Percentiles rank a stretch among this genome's conserved stretches.
These are phyloP conservation scores for Deilephila porcellus DNA, from an alignment of 2,888 invertebrate species.

Conservation along the genomic window DNA sequence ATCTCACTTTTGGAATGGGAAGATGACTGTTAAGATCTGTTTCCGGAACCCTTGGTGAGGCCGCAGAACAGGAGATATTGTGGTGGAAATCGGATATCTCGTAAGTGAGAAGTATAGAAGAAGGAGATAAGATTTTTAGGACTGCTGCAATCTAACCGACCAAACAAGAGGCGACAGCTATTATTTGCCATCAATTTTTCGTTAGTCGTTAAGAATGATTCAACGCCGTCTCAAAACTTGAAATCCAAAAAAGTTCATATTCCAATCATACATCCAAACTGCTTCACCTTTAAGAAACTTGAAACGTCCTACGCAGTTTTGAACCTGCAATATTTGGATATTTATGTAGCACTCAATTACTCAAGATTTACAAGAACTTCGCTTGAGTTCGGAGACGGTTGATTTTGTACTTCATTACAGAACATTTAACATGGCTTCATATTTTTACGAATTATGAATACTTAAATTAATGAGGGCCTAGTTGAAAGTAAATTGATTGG, in stretches of 20 bases:
- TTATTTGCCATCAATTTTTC: too few relatives aligned
- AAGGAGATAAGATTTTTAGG: too few relatives aligned
- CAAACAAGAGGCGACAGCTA: neutral
- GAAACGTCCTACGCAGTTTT: neutral
- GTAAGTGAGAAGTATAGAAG: too few relatives aligned
- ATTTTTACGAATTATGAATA: neutral
- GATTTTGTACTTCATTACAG: neutral
- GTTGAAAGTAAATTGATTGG: neutral
- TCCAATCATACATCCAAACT: neutral
- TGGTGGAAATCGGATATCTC: too few relatives aligned
- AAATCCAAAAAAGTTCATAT: neutral
- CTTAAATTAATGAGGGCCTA: neutral
- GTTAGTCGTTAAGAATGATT: neutral
- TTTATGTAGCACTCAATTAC: slow-evolving; percentile 13
- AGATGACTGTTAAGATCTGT: too few relatives aligned
- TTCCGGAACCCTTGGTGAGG: too few relatives aligned
- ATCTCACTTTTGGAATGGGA: too few relatives aligned
- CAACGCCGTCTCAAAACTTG: neutral
- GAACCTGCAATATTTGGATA: neutral
- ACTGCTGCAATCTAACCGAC: too few relatives aligned
- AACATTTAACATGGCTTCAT: neutral
- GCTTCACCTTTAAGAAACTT: slow-evolving; percentile 3
- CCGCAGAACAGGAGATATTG: too few relatives aligned
- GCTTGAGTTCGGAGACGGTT: neutral
- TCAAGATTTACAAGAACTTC: slow-evolving; percentile 5